Evolutionary conservation across 1,140 invertebrate genomes (phyloP), one percentile per base, ranked within the genome.

Genomic region (Thaumetopoea pityocampa): DNA sequence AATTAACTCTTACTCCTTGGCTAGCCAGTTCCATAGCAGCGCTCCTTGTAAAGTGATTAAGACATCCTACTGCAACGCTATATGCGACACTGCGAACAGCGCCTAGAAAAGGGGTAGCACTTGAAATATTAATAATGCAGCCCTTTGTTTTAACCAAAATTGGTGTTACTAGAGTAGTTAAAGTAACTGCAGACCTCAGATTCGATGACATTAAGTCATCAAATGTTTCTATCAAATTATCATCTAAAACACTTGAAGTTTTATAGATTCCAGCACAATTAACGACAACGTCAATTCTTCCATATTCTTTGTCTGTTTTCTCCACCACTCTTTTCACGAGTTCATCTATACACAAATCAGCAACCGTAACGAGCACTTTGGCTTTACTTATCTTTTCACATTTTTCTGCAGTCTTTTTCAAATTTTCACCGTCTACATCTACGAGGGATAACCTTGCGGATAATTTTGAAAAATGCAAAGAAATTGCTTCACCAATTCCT

Each of bases 1-100:
- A 46, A 35, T 70, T 70, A 0, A 65, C 53, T 38, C 67, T 52
- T 2, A 65, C 51, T 4, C 61, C 53, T 23, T 48, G 22, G 5
- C 20, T 6, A 5, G 51, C 56, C 22, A 67, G 15, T 4, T 67
- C 59, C 5, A 49, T 29, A 12, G 66, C 66, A 7, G 38, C 24
- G 29, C 43, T 35, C 19, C 47, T 57, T 0, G 59, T 60, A 12
- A 69, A 66, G 18, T 48, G 46, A 2, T 12, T 26, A 3, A 69
- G 28, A 14, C 30, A 56, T 3, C 45, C 50, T 37, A 61, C 51
- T 0, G 50, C 38, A 5, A 42, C 32, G 15, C 30, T 29, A 27
- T 61, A 67, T 7, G 34, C 18, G 7, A 37, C 2, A 10, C 8
- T 10, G 17, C 22, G 8, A 5, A 5, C 9, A 0, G 12, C 7